phyloP scores from a whole-genome alignment of 2,113 vertebrate genomes.

The Spizaetus ornatus region DNA sequence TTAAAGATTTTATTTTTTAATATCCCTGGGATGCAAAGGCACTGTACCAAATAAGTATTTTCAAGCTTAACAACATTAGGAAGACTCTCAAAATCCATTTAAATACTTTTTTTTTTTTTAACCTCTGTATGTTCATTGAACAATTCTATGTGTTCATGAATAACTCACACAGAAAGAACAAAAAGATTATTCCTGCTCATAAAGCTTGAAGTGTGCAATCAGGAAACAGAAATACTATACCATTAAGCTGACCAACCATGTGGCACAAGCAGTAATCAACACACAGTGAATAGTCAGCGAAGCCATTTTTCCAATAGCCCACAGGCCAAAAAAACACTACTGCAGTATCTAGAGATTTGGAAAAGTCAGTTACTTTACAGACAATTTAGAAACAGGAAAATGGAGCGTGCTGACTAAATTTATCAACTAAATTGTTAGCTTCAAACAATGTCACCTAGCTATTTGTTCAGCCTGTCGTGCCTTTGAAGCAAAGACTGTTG shows the following conservation, averaged over 20 bases:
- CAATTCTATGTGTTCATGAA: not conserved
- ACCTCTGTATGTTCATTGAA: not conserved
- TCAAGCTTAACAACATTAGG: not conserved
- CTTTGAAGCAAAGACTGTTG: not conserved
- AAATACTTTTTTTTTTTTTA: not conserved
- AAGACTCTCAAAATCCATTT: not conserved
- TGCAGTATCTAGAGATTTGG: not conserved
- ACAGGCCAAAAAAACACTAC: not conserved
- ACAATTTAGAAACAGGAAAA: not conserved
- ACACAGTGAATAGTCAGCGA: not conserved
- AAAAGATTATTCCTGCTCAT: not conserved
- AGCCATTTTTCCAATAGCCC: not conserved
- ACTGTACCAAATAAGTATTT: not conserved
- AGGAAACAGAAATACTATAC: constrained; percentile 1
- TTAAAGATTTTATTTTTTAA: not conserved
- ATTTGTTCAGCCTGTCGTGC: not conserved
- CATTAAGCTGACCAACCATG: not conserved
- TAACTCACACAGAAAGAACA: not conserved
- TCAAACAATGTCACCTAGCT: not conserved
- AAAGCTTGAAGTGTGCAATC: not conserved
- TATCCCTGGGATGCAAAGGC: not conserved
- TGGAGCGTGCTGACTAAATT: not conserved
- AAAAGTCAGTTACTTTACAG: not conserved
- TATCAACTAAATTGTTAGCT: constrained; percentile 7
- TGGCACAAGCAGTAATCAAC: constrained; percentile 1